Percentiles rank a stretch among this genome's conserved stretches.
phyloP scores from a whole-genome alignment of 2,113 vertebrate genomes.

The Dipodomys ordii region DNA sequence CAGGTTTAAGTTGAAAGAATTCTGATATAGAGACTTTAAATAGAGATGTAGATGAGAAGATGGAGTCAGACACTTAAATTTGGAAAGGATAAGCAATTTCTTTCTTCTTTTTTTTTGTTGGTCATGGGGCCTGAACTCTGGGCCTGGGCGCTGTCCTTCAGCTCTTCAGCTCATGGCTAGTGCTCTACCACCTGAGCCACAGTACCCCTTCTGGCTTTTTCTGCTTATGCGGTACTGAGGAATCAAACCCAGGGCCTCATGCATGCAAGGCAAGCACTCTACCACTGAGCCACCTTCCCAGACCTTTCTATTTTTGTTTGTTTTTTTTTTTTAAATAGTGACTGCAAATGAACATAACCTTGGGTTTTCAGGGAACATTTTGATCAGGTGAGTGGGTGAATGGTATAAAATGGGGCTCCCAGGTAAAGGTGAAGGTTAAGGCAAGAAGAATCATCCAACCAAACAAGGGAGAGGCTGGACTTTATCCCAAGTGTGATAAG shows the following conservation, averaged over 20 bases:
- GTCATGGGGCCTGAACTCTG: no score
- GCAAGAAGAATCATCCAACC: background rate
- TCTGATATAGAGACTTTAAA: background rate
- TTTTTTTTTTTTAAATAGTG: background rate
- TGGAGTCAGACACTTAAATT: background rate
- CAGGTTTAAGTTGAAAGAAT: background rate
- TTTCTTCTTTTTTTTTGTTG: no score
- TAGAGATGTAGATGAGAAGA: background rate
- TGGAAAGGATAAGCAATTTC: background rate
- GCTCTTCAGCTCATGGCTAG: no score
- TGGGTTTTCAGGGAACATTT: background rate
- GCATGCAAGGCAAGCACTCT: no score
- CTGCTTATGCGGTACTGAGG: no score
- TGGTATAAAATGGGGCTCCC: background rate
- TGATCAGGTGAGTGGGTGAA: no score
- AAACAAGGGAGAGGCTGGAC: background rate
- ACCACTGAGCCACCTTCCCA: no score
- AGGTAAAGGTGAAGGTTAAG: background rate
- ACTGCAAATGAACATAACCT: background rate
- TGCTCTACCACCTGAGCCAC: no score
- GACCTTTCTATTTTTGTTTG: no score
- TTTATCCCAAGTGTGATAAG: background rate
- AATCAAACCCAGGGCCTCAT: no score
- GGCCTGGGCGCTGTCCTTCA: no score
- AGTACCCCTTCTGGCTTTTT: no score